Conservation (phyloP, 2,797 vertebrate genomes). For the Amniataba percoides region DNA sequence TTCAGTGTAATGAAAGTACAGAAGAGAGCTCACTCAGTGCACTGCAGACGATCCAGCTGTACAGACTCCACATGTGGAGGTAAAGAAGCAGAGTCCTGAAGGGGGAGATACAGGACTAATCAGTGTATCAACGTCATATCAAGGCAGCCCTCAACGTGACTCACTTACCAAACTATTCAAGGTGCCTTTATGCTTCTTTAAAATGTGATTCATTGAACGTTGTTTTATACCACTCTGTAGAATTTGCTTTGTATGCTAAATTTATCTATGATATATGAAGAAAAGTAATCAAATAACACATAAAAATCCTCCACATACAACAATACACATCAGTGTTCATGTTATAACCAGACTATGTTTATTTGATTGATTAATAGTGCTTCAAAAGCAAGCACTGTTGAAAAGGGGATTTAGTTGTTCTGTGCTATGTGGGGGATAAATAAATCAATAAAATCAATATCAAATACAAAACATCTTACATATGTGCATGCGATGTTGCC, state of each 20-base stretch:
- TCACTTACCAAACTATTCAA: not conserved
- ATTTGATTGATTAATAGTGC: no score
- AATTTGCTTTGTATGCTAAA: not conserved
- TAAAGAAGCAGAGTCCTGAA: constrained; percentile 4
- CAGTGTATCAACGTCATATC: not conserved
- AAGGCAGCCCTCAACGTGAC: not conserved
- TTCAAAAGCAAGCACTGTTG: no score
- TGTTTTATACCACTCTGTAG: not conserved
- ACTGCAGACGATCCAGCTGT: not conserved
- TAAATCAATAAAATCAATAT: not conserved
- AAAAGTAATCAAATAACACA: not conserved
- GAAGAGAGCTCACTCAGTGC: not conserved
- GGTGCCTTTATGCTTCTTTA: not conserved
- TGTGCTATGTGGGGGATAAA: no score
- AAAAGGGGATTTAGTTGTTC: no score
- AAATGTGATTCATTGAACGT: not conserved
- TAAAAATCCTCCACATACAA: not conserved
- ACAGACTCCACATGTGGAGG: not conserved
- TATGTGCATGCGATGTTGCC: not conserved
- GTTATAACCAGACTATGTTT: no score
- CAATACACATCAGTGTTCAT: not conserved
- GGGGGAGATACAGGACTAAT: constrained; percentile 19
- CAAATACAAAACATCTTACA: no score
- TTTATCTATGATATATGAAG: not conserved
- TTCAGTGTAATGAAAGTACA: not conserved